Conservation (phyloP, 2,888 invertebrate species). For the Cinara cedri region DNA sequence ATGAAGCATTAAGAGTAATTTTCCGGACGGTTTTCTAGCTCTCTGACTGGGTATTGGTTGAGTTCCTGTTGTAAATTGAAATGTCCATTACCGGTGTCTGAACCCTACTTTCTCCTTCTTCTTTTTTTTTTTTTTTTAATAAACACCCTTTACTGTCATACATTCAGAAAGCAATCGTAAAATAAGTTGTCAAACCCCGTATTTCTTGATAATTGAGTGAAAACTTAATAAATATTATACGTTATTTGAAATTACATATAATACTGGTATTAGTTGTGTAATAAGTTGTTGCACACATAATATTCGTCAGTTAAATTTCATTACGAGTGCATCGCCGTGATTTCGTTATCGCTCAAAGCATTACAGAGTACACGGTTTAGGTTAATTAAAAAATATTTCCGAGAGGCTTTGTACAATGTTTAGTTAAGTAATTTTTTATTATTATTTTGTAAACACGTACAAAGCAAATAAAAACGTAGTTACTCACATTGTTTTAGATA, state of each 20-base stretch:
- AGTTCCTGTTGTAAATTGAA: conserved; percentile 54
- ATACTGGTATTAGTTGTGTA: not conserved
- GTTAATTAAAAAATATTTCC: too few relatives aligned
- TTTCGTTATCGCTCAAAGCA: too few relatives aligned
- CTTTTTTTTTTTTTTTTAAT: conserved; percentile 20
- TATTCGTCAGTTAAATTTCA: not conserved
- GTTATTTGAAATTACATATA: not conserved
- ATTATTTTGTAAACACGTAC: too few relatives aligned
- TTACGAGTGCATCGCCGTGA: not conserved
- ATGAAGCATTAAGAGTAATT: conserved; percentile 52
- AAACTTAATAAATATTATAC: too few relatives aligned
- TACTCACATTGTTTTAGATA: too few relatives aligned
- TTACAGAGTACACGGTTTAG: too few relatives aligned
- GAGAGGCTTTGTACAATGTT: too few relatives aligned
- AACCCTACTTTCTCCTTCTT: not conserved
- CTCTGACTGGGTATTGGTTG: conserved; percentile 15
- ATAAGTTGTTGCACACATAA: not conserved
- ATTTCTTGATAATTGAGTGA: not conserved
- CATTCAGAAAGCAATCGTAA: conserved; percentile 16
- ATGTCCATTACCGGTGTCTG: conserved; percentile 52
- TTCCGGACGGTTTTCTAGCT: conserved; percentile 44
- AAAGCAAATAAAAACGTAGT: too few relatives aligned
- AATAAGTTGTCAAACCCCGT: not conserved
- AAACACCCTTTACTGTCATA: not conserved
- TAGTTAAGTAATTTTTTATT: too few relatives aligned